A percentile compares a stretch with the other conserved stretches of the same genome.
phyloP scores from a whole-genome alignment of 1,140 invertebrate genomes.

The Eueides isabella region DNA sequence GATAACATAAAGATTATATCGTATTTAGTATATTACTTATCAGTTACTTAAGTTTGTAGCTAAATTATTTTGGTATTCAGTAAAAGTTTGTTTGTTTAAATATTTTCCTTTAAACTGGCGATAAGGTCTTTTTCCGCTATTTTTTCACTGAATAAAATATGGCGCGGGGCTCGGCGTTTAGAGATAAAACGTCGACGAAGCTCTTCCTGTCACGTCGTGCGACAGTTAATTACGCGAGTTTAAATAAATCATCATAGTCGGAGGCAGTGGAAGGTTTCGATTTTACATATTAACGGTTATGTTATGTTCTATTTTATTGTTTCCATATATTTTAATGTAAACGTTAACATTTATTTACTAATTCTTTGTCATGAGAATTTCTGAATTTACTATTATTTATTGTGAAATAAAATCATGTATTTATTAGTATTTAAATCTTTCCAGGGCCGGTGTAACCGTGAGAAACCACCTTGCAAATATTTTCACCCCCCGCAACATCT shows the following conservation, averaged over 20 bases:
- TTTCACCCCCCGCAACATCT: slow-evolving; percentile 99
- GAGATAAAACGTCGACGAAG: slow-evolving; percentile 72
- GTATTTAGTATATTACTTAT: slow-evolving; percentile 62
- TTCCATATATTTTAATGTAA: not conserved
- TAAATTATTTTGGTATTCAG: slow-evolving; percentile 64
- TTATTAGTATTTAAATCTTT: slow-evolving; percentile 58
- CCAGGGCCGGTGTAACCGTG: slow-evolving; percentile 99
- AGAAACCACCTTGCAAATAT: slow-evolving; percentile 99
- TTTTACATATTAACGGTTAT: slow-evolving; percentile 36
- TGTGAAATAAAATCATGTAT: not conserved
- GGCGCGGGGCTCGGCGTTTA: slow-evolving; percentile 58
- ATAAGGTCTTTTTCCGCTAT: slow-evolving; percentile 55
- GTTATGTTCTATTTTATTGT: not conserved
- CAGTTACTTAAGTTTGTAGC: slow-evolving; percentile 52
- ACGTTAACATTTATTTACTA: not conserved
- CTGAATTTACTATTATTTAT: not conserved
- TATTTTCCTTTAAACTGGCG: slow-evolving; percentile 69
- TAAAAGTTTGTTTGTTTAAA: slow-evolving; percentile 72
- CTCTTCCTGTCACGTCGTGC: slow-evolving; percentile 78
- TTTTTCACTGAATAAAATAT: slow-evolving; percentile 74
- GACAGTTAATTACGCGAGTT: slow-evolving; percentile 81
- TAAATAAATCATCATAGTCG: slow-evolving; percentile 81
- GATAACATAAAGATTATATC: slow-evolving; percentile 29
- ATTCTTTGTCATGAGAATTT: not conserved
- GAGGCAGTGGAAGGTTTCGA: slow-evolving; percentile 71